phyloP scores from a whole-genome alignment of 2,113 vertebrate species.

The Fukomys damarensis region DNA sequence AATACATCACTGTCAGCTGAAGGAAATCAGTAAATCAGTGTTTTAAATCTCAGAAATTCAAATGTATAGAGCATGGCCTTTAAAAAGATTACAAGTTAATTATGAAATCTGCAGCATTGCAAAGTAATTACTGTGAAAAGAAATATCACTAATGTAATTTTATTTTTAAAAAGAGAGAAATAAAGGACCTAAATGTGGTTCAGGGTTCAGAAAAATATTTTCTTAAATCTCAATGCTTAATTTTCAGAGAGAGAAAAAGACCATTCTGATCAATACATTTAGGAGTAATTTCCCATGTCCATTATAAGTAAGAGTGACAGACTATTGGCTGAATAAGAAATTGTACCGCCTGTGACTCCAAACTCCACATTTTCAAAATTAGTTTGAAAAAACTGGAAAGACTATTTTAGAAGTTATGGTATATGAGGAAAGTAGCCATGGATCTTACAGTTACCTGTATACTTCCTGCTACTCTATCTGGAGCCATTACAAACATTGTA shows the following conservation, averaged over 20 bases:
- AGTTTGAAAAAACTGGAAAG: constrained; percentile 35
- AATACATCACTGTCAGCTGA: background rate
- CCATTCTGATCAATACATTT: constrained; percentile 32
- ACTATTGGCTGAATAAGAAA: constrained; percentile 3
- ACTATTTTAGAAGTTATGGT: constrained; percentile 55
- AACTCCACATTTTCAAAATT: constrained; percentile 55
- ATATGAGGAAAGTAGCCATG: constrained; percentile 1
- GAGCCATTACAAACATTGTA: constrained; percentile 66
- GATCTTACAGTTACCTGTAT: constrained; percentile 29
- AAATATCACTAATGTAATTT: background rate
- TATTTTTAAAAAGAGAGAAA: constrained; percentile 37
- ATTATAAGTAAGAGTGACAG: background rate
- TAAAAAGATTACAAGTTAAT: constrained; percentile 47
- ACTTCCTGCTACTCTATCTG: background rate
- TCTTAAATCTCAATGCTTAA: constrained; percentile 5
- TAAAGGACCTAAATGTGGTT: background rate
- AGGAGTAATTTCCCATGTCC: background rate
- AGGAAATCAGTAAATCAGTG: background rate
- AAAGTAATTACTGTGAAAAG: constrained; percentile 38
- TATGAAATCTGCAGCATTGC: constrained; percentile 42
- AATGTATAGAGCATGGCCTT: constrained; percentile 24
- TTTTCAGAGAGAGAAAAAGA: constrained; percentile 56
- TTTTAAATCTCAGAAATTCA: constrained; percentile 49
- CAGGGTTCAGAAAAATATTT: background rate
- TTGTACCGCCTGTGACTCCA: background rate